These are phyloP conservation scores for Ptiloglossa arizonensis DNA, from an alignment of 1,140 invertebrate genomes.

Conservation along the genomic window DNA sequence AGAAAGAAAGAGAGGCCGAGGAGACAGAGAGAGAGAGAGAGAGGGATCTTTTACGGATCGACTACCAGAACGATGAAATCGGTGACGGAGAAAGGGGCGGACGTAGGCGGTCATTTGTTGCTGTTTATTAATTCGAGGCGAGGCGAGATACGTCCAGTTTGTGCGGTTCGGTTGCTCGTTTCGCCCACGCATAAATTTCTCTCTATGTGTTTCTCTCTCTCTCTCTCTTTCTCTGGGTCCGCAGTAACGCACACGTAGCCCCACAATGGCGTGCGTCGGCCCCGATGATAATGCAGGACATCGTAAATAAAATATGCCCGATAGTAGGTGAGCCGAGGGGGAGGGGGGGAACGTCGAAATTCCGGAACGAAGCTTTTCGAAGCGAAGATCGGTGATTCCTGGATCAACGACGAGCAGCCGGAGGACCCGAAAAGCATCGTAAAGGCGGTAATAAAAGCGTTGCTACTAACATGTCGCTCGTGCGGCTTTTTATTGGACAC, in stretches of 20 bases:
- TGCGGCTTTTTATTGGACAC: conserved; percentile 44
- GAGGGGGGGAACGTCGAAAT: conserved; percentile 48
- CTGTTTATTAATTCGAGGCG: conserved; percentile 81
- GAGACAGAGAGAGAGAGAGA: conserved; percentile 9
- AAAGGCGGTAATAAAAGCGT: conserved; percentile 55
- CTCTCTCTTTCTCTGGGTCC: conserved; percentile 36
- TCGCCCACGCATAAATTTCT: conserved; percentile 74
- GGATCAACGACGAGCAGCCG: conserved; percentile 35
- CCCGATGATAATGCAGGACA: conserved; percentile 60
- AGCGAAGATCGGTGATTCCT: conserved; percentile 27
- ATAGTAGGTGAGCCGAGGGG: conserved; percentile 27
- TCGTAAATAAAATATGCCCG: conserved; percentile 61
- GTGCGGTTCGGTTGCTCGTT: conserved; percentile 75
- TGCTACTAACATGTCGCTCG: conserved; percentile 54
- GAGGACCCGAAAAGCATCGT: conserved; percentile 40
- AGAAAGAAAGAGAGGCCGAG: neutral
- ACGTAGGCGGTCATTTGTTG: conserved; percentile 79
- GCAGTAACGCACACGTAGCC: conserved; percentile 52
- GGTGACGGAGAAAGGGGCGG: conserved; percentile 73
- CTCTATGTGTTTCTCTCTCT: conserved; percentile 44
- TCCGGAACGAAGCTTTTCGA: conserved; percentile 55
- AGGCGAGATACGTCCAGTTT: conserved; percentile 77
- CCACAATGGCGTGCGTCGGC: conserved; percentile 43
- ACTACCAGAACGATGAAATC: conserved; percentile 76
- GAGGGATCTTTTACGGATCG: conserved; percentile 69